Conservation (phyloP, 1,140 invertebrate species). For the Camponotus floridanus region DNA sequence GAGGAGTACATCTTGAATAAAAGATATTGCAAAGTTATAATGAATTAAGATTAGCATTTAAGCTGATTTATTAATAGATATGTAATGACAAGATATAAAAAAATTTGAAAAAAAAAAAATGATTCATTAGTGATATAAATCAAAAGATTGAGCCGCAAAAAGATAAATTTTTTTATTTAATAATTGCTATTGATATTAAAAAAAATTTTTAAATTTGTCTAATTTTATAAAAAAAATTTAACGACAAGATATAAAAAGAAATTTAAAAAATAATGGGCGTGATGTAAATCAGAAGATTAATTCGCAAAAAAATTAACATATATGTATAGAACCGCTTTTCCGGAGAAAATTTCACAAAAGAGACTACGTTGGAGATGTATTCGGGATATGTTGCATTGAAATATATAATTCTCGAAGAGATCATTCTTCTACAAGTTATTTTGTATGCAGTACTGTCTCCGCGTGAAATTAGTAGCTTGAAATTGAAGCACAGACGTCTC, state of each 20-base stretch:
- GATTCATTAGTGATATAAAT: no score
- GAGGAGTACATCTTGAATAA: neutral
- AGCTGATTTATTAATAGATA: neutral
- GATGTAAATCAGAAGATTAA: neutral
- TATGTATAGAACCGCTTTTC: neutral
- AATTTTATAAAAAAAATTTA: neutral
- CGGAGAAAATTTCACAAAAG: neutral
- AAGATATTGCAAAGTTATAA: neutral
- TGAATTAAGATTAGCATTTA: neutral
- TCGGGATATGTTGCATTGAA: neutral
- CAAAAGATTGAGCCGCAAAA: no score
- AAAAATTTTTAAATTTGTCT: neutral
- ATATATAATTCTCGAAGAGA: neutral
- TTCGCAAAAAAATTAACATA: neutral
- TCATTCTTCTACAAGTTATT: slow-evolving; percentile 41
- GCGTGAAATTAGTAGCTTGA: slow-evolving; percentile 45
- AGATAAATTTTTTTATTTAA: no score
- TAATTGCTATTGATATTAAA: no score
- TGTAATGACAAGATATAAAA: no score
- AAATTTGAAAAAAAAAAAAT: no score
- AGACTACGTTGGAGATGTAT: neutral
- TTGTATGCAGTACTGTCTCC: slow-evolving; percentile 30
- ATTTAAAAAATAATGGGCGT: neutral
- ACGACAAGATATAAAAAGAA: neutral
- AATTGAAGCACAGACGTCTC: slow-evolving; percentile 35